phyloP scores from a whole-genome alignment of 2,113 vertebrate species.

The Gasterosteus nipponicus region DNA sequence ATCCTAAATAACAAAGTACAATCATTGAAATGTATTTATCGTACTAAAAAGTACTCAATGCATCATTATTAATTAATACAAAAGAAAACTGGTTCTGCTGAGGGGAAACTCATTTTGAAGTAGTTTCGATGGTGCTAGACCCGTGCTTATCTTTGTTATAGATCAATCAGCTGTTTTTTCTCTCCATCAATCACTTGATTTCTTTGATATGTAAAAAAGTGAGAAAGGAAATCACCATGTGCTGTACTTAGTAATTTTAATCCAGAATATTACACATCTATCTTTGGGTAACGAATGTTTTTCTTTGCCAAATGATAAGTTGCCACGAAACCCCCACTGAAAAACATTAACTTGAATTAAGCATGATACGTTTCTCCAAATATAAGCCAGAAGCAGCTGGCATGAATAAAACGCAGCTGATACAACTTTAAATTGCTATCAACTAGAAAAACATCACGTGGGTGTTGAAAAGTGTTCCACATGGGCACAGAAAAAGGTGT shows the following conservation, averaged over 20 bases:
- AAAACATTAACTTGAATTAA: conserved; percentile 48
- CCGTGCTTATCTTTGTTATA: too few relatives aligned
- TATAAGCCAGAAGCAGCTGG: conserved; percentile 26
- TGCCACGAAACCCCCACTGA: neutral
- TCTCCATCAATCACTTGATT: too few relatives aligned
- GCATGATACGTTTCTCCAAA: conserved; percentile 24
- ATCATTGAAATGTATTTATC: too few relatives aligned
- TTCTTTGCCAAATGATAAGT: neutral
- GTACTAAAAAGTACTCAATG: too few relatives aligned
- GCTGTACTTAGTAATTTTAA: too few relatives aligned
- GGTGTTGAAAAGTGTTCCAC: neutral
- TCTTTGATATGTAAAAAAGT: too few relatives aligned
- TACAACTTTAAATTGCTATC: conserved; percentile 25
- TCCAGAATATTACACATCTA: neutral
- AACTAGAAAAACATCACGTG: conserved; percentile 15
- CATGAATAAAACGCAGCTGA: conserved; percentile 45
- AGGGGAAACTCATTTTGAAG: too few relatives aligned
- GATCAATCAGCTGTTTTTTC: too few relatives aligned
- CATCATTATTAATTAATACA: too few relatives aligned
- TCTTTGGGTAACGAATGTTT: neutral
- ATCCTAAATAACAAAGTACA: neutral
- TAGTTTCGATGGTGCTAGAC: too few relatives aligned
- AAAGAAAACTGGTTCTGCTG: too few relatives aligned
- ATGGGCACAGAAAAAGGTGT: neutral
- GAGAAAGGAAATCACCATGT: too few relatives aligned